A percentile compares a stretch with the other conserved stretches of the same genome.
phyloP scores from a whole-genome alignment of 1,140 invertebrate species.

The Harpegnathos saltator region DNA sequence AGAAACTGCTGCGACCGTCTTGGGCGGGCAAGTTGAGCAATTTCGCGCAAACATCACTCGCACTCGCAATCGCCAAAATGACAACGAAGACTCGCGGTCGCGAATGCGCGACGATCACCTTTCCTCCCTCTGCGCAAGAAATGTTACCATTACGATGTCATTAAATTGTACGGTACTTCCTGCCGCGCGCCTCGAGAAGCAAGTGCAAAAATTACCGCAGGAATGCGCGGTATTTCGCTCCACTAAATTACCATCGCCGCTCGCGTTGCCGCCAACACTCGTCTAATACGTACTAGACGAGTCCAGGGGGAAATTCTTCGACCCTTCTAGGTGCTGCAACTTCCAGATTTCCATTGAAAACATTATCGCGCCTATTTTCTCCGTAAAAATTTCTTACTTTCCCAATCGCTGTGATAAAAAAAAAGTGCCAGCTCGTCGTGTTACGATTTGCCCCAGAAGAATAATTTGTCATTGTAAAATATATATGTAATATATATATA shows the following conservation, averaged over 20 bases:
- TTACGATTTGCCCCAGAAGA: no score
- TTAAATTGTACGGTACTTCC: conserved; percentile 28
- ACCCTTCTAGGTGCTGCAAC: background rate
- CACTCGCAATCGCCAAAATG: conserved; percentile 30
- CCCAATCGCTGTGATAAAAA: no score
- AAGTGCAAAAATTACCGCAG: conserved; percentile 4
- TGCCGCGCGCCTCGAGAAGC: background rate
- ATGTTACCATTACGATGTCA: conserved; percentile 7
- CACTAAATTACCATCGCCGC: background rate
- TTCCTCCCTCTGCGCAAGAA: conserved; percentile 18
- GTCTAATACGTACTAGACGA: background rate
- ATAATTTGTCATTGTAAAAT: no score
- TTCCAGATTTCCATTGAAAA: no score
- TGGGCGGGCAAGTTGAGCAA: conserved; percentile 46
- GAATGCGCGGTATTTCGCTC: conserved; percentile 20
- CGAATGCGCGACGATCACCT: conserved; percentile 6
- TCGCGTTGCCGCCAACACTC: background rate
- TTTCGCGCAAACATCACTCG: conserved; percentile 42
- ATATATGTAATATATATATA: no score
- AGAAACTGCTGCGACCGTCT: conserved; percentile 62
- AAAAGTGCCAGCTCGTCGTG: no score
- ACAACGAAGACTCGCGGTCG: background rate
- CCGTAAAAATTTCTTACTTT: no score
- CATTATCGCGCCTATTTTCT: no score
- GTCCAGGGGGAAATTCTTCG: background rate